These are phyloP conservation scores for Dendrolimus houi DNA, from an alignment of 2,888 invertebrate species.

Conservation along the genomic window DNA sequence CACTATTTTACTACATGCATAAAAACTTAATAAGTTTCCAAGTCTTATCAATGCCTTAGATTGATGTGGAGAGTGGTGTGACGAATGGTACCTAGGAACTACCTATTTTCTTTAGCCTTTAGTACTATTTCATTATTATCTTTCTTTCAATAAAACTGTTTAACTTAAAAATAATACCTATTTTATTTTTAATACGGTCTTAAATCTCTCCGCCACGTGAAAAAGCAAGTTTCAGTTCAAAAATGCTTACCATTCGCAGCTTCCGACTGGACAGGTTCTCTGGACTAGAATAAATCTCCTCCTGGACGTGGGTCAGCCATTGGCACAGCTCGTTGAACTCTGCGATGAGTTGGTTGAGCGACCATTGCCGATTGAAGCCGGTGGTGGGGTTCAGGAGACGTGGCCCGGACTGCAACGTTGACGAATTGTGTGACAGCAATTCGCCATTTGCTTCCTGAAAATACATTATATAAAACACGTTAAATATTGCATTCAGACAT, in stretches of 20 bases:
- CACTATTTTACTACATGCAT: too few relatives aligned
- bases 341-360: slow-evolving; percentile 83
- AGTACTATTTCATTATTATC: too few relatives aligned
- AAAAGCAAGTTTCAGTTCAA: not conserved
- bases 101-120: too few relatives aligned
- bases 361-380: slow-evolving; percentile 79
- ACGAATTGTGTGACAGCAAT: slow-evolving; percentile 79
- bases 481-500: not conserved
- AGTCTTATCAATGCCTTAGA: too few relatives aligned
- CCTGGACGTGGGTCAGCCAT: slow-evolving; percentile 87
- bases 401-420: slow-evolving; percentile 49
- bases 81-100: too few relatives aligned
- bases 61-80: too few relatives aligned
- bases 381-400: slow-evolving; percentile 51
- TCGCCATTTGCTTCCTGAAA: slow-evolving; percentile 86
- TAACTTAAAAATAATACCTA: too few relatives aligned
- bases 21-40: too few relatives aligned
- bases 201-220: too few relatives aligned
- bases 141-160: too few relatives aligned
- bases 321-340: slow-evolving; percentile 89
- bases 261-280: slow-evolving; percentile 81
- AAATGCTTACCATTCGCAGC: slow-evolving; percentile 77
- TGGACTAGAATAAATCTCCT: slow-evolving; percentile 84
- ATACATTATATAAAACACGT: slow-evolving; percentile 1
- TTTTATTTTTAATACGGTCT: too few relatives aligned